These are phyloP conservation scores for Onychostruthus taczanowskii DNA, from an alignment of 2,113 vertebrate genomes.

Conservation along the genomic window DNA sequence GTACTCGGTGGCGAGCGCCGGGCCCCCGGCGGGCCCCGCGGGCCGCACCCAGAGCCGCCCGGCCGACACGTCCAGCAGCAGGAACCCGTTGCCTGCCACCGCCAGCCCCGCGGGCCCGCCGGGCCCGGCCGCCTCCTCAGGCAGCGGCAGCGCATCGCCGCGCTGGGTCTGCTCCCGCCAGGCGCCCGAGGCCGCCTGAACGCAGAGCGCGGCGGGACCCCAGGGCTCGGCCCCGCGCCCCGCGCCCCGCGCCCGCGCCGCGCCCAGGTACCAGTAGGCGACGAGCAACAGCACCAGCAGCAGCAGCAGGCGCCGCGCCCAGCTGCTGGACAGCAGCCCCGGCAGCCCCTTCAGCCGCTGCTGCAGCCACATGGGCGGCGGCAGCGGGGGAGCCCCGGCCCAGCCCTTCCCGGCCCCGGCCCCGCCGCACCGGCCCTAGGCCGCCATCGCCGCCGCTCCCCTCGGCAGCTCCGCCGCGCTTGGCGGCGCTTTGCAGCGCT, in stretches of 20 bases:
- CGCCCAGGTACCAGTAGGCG: slow-evolving; percentile 84
- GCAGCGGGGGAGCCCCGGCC: neutral
- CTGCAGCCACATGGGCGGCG: slow-evolving; percentile 86
- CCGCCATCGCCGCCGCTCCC: neutral
- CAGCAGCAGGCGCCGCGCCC: slow-evolving; percentile 85
- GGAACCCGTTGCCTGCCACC: neutral
- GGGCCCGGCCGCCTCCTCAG: neutral
- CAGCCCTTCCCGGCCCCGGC: neutral
- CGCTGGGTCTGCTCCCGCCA: neutral
- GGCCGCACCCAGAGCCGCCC: neutral
- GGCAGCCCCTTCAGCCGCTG: slow-evolving; percentile 91
- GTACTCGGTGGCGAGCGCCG: slow-evolving; percentile 50
- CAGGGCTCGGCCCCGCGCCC: slow-evolving; percentile 23
- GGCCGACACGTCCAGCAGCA: neutral
- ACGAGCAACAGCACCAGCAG: slow-evolving; percentile 79
- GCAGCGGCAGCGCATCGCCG: neutral
- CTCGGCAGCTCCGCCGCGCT: neutral
- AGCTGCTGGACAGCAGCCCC: slow-evolving; percentile 93
- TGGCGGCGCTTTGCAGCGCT: slow-evolving; percentile 48
- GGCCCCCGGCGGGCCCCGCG: neutral
- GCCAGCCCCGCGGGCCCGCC: neutral
- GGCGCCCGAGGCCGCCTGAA: neutral
- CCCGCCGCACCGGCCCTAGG: neutral
- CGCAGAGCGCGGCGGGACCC: neutral
- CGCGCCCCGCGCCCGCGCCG: slow-evolving; percentile 65